phyloP scores from a whole-genome alignment of 1,140 invertebrate genomes.

The Drosophila willistoni region DNA sequence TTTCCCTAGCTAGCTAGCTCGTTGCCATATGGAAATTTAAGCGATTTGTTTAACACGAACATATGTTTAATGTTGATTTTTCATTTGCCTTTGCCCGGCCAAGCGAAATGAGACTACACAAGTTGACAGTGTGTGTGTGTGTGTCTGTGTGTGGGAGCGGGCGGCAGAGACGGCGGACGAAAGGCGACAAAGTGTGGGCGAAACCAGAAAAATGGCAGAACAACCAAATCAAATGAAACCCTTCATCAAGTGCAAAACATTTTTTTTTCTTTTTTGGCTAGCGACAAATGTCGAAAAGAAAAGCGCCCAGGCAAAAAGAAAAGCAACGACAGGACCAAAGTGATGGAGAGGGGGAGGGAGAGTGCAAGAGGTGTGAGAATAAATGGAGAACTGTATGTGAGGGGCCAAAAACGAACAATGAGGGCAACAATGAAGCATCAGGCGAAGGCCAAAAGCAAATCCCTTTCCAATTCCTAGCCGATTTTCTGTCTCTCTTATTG shows the following conservation, averaged over 20 bases:
- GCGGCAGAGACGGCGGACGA: neutral
- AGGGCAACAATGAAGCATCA: slow-evolving; percentile 45
- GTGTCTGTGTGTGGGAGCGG: neutral
- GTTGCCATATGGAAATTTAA: slow-evolving; percentile 69
- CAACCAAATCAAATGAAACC: slow-evolving; percentile 78
- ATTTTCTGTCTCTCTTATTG: slow-evolving; percentile 25
- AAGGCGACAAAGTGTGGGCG: slow-evolving; percentile 30
- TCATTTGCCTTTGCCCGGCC: slow-evolving; percentile 52
- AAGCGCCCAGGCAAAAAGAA: slow-evolving; percentile 26
- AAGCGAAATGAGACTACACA: slow-evolving; percentile 1
- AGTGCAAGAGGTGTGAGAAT: slow-evolving; percentile 10
- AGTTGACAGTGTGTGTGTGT: neutral
- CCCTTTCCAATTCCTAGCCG: slow-evolving; percentile 33
- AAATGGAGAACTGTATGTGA: slow-evolving; percentile 45
- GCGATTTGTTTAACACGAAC: slow-evolving; percentile 66
- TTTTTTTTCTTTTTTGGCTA: slow-evolving; percentile 41
- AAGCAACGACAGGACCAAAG: slow-evolving; percentile 1
- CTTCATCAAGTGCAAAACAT: slow-evolving; percentile 74
- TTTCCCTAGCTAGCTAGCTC: slow-evolving; percentile 16
- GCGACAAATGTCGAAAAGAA: slow-evolving; percentile 61
- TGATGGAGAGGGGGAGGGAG: neutral
- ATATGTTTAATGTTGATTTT: slow-evolving; percentile 77
- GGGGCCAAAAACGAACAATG: slow-evolving; percentile 39
- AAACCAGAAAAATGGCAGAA: slow-evolving; percentile 76
- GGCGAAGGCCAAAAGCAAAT: slow-evolving; percentile 52